Percentiles rank a stretch among this genome's conserved stretches.
These are phyloP conservation scores for Scalopus aquaticus DNA, from an alignment of 2,113 vertebrate species.

Conservation along the genomic window DNA sequence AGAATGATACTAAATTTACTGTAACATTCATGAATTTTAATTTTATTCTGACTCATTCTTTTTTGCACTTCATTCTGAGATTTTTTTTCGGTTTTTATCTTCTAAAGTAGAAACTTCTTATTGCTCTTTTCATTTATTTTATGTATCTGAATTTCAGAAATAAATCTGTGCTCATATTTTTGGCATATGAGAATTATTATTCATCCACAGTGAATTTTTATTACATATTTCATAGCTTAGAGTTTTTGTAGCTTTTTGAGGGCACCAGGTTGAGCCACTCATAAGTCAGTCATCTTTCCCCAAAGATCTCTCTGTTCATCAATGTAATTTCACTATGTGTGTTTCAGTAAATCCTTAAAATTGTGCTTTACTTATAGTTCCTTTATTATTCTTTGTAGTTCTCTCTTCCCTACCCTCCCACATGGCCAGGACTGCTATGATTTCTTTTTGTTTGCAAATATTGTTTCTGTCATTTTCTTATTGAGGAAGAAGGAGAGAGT, in stretches of 20 bases:
- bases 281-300: not conserved
- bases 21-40: not conserved
- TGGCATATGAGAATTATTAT: not conserved
- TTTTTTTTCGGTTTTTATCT: not conserved
- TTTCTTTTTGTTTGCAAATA: not conserved
- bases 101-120: not conserved
- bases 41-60: not conserved
- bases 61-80: slow-evolving; percentile 18
- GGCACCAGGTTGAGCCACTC: not conserved
- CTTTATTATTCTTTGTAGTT: not conserved
- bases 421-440: not conserved
- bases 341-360: not conserved
- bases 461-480: not conserved
- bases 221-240: not conserved
- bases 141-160: slow-evolving; percentile 1
- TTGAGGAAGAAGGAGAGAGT: not conserved
- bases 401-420: not conserved
- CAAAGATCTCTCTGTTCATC: not conserved
- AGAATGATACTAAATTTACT: not conserved
- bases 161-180: not conserved
- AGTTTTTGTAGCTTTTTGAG: not conserved
- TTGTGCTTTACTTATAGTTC: not conserved
- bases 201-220: not conserved
- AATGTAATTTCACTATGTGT: not conserved
- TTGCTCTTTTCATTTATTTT: not conserved